Evolutionary conservation across 2,797 vertebrate genomes (phyloP).

Genomic region (Anguilla anguilla): DNA sequence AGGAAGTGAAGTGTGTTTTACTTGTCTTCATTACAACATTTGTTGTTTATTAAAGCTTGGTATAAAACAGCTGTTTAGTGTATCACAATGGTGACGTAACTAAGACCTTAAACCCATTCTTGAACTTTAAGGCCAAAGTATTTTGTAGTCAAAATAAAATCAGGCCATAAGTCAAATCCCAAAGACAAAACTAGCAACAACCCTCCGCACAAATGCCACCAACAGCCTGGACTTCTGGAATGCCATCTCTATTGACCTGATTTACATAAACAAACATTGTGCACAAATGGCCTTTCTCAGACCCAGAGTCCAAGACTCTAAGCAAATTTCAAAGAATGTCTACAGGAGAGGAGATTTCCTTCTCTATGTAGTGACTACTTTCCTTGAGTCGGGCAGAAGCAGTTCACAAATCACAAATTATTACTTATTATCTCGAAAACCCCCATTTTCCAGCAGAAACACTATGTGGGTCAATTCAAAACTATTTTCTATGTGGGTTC

Average conservation of each 20-base stretch:
- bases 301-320: constrained; percentile 23
- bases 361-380: not conserved
- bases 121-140: not conserved
- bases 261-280: constrained; percentile 43
- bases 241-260: constrained; percentile 35
- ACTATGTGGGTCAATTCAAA: not conserved
- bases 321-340: constrained; percentile 14
- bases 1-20: not conserved
- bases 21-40: not conserved
- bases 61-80: not conserved
- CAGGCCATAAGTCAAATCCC: constrained; percentile 23
- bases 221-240: constrained; percentile 28
- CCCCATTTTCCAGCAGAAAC: not conserved
- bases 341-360: not conserved
- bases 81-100: not conserved
- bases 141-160: not conserved
- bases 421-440: constrained; percentile 10
- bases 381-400: not conserved
- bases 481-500: too few relatives aligned
- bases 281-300: constrained; percentile 38
- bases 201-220: constrained; percentile 30
- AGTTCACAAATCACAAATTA: constrained; percentile 4
- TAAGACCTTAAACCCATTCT: not conserved
- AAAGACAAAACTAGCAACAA: constrained; percentile 33
- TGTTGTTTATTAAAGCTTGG: not conserved